These are phyloP conservation scores for Desmophyllum pertusum DNA, from an alignment of 92 coral and sea anemone genomes.

Conservation along the genomic window DNA sequence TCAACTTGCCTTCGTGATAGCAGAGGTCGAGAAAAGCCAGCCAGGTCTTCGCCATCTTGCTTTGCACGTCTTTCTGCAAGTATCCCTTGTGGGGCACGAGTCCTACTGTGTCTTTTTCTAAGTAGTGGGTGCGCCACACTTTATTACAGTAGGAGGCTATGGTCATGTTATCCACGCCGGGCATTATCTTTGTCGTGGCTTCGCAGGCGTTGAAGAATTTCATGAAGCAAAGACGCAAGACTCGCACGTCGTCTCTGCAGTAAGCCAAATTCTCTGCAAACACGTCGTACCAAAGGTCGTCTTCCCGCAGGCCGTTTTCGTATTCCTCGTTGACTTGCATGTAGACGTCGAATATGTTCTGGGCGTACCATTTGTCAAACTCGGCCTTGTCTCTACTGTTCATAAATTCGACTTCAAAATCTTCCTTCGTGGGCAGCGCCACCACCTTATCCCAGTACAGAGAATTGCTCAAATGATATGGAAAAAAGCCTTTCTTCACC, in stretches of 20 bases:
- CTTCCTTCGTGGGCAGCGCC: neutral
- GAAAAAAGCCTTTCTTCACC: conserved; percentile 26
- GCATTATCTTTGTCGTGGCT: neutral
- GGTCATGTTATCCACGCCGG: conserved; percentile 17
- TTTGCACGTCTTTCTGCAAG: neutral
- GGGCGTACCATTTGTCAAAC: conserved; percentile 1
- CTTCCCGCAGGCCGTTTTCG: neutral
- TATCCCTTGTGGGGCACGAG: conserved; percentile 25
- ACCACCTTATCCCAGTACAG: neutral
- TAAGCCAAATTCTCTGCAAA: neutral
- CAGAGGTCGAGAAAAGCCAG: neutral
- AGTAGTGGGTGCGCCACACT: neutral
- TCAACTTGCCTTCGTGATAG: neutral
- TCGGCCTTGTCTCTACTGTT: neutral
- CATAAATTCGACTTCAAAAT: neutral
- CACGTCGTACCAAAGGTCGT: conserved; percentile 5
- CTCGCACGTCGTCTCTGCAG: neutral
- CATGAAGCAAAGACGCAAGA: neutral
- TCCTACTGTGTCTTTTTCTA: conserved; percentile 6
- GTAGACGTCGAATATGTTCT: neutral
- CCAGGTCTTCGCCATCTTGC: no score
- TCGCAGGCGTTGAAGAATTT: neutral
- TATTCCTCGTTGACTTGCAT: neutral
- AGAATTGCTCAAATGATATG: neutral
- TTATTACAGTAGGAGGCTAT: conserved; percentile 12